A percentile compares a stretch with the other conserved stretches of the same genome.
These are phyloP conservation scores for Hermodice carunculata DNA, from an alignment of 2,888 invertebrate species.

Conservation along the genomic window DNA sequence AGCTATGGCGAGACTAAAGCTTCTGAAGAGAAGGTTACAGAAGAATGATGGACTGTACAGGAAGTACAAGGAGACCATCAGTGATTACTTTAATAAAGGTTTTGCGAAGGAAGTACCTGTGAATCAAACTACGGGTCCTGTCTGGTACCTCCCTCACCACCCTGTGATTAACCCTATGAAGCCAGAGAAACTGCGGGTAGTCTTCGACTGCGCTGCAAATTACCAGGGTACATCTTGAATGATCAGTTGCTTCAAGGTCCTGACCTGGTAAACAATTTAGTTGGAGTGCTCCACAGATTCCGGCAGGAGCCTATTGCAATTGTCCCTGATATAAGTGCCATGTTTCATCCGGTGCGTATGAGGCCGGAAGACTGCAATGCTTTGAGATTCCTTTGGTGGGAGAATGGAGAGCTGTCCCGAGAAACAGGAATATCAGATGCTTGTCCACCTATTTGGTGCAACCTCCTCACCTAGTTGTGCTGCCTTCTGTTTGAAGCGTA, in stretches of 20 bases:
- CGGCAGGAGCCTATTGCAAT: neutral
- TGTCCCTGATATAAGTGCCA: neutral
- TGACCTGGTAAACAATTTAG: neutral
- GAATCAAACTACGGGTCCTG: too few relatives aligned
- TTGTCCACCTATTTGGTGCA: neutral
- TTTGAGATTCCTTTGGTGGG: slow-evolving; percentile 2
- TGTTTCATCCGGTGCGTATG: neutral
- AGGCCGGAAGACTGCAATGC: neutral
- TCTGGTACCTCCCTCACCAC: neutral
- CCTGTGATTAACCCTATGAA: neutral
- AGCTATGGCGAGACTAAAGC: too few relatives aligned
- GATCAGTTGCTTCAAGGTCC: neutral
- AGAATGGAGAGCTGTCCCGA: neutral
- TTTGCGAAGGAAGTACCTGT: too few relatives aligned
- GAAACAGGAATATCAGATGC: neutral
- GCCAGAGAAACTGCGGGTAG: neutral
- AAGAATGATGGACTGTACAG: too few relatives aligned
- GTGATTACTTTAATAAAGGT: too few relatives aligned
- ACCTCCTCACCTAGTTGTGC: neutral
- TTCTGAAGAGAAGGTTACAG: too few relatives aligned
- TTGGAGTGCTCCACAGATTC: neutral
- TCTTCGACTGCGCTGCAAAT: neutral
- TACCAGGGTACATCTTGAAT: neutral
- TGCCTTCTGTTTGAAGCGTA: slow-evolving; percentile 7
- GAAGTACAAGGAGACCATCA: too few relatives aligned